Conservation (phyloP, 2,113 vertebrate genomes). For the Helogale parvula region DNA sequence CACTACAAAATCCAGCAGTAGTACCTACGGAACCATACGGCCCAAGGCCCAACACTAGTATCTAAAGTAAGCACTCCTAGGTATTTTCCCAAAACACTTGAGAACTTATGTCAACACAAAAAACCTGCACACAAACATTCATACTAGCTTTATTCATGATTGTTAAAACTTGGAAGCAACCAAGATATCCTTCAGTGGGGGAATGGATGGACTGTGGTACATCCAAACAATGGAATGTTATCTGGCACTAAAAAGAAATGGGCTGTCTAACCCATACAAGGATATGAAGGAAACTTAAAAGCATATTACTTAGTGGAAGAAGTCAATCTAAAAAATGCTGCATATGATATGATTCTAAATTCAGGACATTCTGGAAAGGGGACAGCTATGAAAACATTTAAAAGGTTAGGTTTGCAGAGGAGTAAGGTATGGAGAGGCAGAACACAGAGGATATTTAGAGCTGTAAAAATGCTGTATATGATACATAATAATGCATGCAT, state of each 20-base stretch:
- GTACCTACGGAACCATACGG: neutral
- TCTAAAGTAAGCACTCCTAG: neutral
- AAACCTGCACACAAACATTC: neutral
- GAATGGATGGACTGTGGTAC: neutral
- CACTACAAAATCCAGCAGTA: neutral
- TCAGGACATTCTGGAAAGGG: neutral
- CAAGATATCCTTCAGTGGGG: neutral
- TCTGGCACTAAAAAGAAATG: neutral
- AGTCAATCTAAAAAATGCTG: neutral
- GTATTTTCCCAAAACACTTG: neutral
- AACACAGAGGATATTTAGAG: neutral
- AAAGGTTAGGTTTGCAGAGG: neutral
- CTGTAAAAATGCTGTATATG: neutral
- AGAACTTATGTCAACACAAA: neutral
- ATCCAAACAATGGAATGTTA: neutral
- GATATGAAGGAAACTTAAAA: neutral
- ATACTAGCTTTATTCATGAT: neutral
- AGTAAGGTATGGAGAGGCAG: neutral
- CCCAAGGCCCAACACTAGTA: neutral
- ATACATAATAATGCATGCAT: neutral
- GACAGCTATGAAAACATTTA: neutral
- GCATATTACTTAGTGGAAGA: neutral
- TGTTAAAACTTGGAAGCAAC: neutral
- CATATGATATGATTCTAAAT: neutral
- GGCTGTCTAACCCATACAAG: neutral